phyloP scores from a whole-genome alignment of 2,797 vertebrate species.

The Hydrolagus colliei region DNA sequence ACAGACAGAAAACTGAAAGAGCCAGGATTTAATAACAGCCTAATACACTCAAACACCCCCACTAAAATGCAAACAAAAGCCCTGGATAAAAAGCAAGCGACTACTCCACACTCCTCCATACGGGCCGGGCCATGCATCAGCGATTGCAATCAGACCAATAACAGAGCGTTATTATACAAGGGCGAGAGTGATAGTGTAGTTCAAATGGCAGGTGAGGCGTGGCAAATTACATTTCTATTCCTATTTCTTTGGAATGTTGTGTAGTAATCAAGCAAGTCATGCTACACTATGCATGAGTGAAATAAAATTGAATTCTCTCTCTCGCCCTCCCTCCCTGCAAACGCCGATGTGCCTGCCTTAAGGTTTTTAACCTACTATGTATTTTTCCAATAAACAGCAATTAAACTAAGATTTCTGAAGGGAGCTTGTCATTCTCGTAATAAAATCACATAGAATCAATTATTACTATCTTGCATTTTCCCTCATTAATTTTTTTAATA shows the following conservation, averaged over 20 bases:
- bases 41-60: background rate
- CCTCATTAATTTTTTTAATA: background rate
- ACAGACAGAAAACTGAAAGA: background rate
- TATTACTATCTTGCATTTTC: background rate
- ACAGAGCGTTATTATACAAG: background rate
- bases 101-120: background rate
- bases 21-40: slow-evolving; percentile 2
- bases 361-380: background rate
- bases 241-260: background rate
- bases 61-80: background rate
- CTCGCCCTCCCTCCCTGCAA: too few relatives aligned
- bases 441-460: background rate
- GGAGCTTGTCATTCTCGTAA: background rate
- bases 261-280: background rate
- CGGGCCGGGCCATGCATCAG: background rate
- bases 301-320: background rate
- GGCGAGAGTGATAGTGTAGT: background rate
- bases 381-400: background rate
- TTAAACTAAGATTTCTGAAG: background rate
- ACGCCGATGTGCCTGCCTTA: background rate
- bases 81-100: background rate
- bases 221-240: slow-evolving; percentile 1
- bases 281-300: too few relatives aligned
- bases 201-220: background rate
- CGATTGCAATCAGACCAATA: slow-evolving; percentile 20